A percentile compares a stretch with the other conserved stretches of the same genome.
Evolutionary conservation across 2,888 invertebrate genomes (phyloP).

Genomic region (Drosophila rellima): DNA sequence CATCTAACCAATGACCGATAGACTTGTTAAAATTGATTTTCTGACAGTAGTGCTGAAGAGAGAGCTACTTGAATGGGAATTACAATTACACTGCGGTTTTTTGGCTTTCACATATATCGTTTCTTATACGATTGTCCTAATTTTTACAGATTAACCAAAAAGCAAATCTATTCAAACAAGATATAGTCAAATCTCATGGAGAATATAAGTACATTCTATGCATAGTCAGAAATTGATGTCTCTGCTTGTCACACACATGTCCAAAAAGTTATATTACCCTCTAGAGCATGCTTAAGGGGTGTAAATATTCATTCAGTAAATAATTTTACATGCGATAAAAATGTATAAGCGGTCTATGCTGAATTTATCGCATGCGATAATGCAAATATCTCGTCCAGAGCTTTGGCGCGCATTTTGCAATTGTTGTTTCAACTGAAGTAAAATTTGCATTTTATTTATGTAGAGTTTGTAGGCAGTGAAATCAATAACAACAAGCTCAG

Average conservation of each 20-base stretch:
- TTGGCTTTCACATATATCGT: too few species aligned
- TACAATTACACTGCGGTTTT: not conserved
- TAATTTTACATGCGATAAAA: conserved; percentile 20
- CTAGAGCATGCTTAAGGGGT: not conserved
- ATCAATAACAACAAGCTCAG: conserved; percentile 42
- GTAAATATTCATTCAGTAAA: conserved; percentile 6
- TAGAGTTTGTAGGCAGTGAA: conserved; percentile 34
- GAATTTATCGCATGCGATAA: conserved; percentile 32
- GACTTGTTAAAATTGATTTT: not conserved
- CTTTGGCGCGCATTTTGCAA: conserved; percentile 30
- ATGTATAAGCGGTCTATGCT: not conserved
- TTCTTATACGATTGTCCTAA: too few species aligned
- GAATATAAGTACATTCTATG: too few species aligned
- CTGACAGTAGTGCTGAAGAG: not conserved
- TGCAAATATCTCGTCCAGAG: conserved; percentile 1
- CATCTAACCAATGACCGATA: not conserved
- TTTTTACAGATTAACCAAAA: too few species aligned
- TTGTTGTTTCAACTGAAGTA: conserved; percentile 28
- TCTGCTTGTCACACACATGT: not conserved
- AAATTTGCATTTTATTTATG: conserved; percentile 53
- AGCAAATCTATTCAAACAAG: too few species aligned
- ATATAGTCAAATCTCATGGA: too few species aligned
- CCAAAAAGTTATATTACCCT: not conserved
- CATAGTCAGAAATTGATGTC: too few species aligned
- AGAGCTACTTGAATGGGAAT: not conserved